Conservation (phyloP, 2,888 invertebrate species). For the Apotomis capreana region DNA sequence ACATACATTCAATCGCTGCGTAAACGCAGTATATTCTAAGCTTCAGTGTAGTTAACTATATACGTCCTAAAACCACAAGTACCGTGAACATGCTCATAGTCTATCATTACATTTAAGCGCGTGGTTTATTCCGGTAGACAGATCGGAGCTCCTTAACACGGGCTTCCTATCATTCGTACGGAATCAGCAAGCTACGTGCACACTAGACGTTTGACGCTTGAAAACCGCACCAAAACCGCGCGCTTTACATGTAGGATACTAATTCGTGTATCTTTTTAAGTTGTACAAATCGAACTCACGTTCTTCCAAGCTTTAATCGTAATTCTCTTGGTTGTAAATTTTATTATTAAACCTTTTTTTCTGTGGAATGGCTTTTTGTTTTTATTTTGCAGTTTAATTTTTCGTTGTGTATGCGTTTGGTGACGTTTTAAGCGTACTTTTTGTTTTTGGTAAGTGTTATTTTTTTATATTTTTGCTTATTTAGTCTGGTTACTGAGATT, state of each 20-base stretch:
- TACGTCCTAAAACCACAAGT: too few species aligned
- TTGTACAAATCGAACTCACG: slow-evolving; percentile 74
- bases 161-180: too few species aligned
- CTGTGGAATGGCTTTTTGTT: slow-evolving; percentile 80
- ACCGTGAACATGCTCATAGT: too few species aligned
- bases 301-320: slow-evolving; percentile 82
- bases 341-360: slow-evolving; percentile 77
- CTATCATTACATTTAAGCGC: too few species aligned
- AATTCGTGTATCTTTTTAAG: slow-evolving; percentile 45
- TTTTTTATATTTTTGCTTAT: slow-evolving; percentile 52
- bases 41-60: too few species aligned
- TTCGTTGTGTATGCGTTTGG: slow-evolving; percentile 56
- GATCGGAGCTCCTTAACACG: too few species aligned
- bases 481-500: slow-evolving; percentile 40
- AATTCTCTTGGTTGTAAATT: slow-evolving; percentile 80
- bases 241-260: slow-evolving; percentile 31
- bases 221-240: too few species aligned
- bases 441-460: slow-evolving; percentile 66
- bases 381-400: slow-evolving; percentile 65
- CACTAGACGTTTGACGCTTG: too few species aligned
- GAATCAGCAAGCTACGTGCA: too few species aligned
- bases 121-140: too few species aligned
- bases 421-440: slow-evolving; percentile 64
- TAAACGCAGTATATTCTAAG: too few species aligned
- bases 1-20: too few species aligned